Base-by-base conservation (phyloP, 2,888 invertebrate species). In the Parnassius apollo region DNA sequence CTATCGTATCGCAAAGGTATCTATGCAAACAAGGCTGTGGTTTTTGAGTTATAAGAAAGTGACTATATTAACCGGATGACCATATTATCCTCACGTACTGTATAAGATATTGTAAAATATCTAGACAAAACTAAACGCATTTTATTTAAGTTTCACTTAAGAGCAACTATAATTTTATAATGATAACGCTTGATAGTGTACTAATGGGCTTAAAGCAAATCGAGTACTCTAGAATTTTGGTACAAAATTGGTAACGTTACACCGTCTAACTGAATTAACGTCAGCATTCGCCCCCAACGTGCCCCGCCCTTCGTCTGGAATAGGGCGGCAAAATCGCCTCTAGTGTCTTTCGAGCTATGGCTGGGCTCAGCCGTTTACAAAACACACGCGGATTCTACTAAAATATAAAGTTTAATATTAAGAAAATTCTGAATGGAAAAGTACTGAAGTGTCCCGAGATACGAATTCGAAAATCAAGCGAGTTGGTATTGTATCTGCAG, bases 261-360 rank as follows among this genome's bases (percentile, higher is more conserved):
- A 65, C 50, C 56, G 66, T 69, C 70, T 87, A 88, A 88, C 75
- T 83, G 77, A 82, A 88, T 89, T 88, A 86, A 75, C 77, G 71
- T 71, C 70, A 71, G 71, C 73, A 70, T 56, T 69, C 62, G 69
- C 70, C 68, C 69, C 62, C 57, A 61, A 65, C 62, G 67, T 66
- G 75, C 78, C 79, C 80, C 79, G 76, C 81, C 78, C 80, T 67
- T 68, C 65, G 67, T 64, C 65, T 55, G 61, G 57, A 70, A 70
- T 68, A 71, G 68, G 69, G 62, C 55, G 50, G 69, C 68, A 63
- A 69, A 73, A 64, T 76, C 76, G 71, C 76, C 80, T 72, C 78
- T 73, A 83, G 85, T 83, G 60, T 67, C 66, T 65, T 59, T 66
- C 72, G 74, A 71, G 72, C 72, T 68, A 58, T 68, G 67, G 58